Evolutionary conservation across 2,888 invertebrate genomes (phyloP), one percentile per base, ranked within the genome.

Genomic region (Gnatocerus cornutus): DNA sequence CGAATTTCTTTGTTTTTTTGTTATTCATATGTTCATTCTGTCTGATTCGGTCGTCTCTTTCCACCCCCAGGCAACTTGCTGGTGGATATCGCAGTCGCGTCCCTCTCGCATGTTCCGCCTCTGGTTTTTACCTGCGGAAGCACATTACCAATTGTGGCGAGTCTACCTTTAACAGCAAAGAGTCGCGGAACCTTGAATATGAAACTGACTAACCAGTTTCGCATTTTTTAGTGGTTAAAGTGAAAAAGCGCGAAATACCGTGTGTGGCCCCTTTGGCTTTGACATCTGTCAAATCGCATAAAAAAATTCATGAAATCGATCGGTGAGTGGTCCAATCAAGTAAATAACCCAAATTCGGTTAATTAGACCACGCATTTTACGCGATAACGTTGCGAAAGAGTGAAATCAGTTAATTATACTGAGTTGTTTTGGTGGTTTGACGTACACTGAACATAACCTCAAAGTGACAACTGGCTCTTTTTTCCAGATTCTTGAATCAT

Each of bases 61-160:
- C n/a, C n/a, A n/a, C n/a, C n/a, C n/a, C n/a, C n/a, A n/a, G n/a
- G n/a, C n/a, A n/a, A n/a, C n/a, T n/a, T 21, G 21, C 4, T 21
- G 4, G 4, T 21, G 21, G 4, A 21, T 21, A 21, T 4, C 21
- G 21, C 4, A 4, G 1, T 21, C 21, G 21, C 21, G n/a, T n/a
- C n/a, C 21, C 21, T 4, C 21, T 21, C 21, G 21, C 21, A 21
- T 21, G 21, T 21, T 21, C 39, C 64, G 64, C 64, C 64, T 3
- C 41, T 64, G 64, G 9, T 33, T 64, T 45, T 45, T 33, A 59
- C 68, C 62, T 64, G 68, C 68, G 68, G 68, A 68, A 68, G 63
- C 62, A 48, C 48, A 27, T 58, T 37, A 62, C 62, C 68, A 68
- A 53, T 53, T 62, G 68, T 39, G 56, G 68, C 68, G 46, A 67